Evolutionary conservation across 2,888 invertebrate genomes (phyloP).

Genomic region (Oconnorella tubifera): DNA sequence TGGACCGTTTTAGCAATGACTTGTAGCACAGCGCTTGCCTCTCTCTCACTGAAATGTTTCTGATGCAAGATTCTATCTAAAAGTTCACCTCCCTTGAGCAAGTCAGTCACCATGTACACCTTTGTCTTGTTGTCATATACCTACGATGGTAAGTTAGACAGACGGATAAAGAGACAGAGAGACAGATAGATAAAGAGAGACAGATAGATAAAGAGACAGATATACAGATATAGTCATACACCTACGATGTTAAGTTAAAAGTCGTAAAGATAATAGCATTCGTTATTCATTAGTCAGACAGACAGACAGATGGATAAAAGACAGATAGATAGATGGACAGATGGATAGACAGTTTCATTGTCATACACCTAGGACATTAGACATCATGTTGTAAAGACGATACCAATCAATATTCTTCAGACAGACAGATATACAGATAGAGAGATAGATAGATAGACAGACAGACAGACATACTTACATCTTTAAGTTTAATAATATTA

Average conservation of each 20-base stretch:
- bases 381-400: not conserved
- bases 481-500: slow-evolving; percentile 86
- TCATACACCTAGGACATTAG: too few relatives aligned
- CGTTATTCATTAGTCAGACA: too few relatives aligned
- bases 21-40: slow-evolving; percentile 82
- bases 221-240: not conserved
- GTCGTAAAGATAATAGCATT: too few relatives aligned
- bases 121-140: slow-evolving; percentile 74
- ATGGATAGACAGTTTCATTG: too few relatives aligned
- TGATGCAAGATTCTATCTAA: slow-evolving; percentile 83
- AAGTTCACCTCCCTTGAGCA: slow-evolving; percentile 89
- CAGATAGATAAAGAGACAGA: too few relatives aligned
- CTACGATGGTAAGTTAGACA: slow-evolving; percentile 43
- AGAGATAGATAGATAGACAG: too few relatives aligned
- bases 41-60: slow-evolving; percentile 80
- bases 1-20: slow-evolving; percentile 83
- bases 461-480: slow-evolving; percentile 63
- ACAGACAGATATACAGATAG: too few relatives aligned
- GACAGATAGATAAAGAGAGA: too few relatives aligned
- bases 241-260: not conserved
- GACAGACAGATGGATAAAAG: too few relatives aligned
- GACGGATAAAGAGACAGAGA: not conserved
- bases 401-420: not conserved
- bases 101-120: slow-evolving; percentile 88
- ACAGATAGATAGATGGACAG: too few relatives aligned